Evolutionary conservation across 2,797 vertebrate genomes (phyloP).

Genomic region (Cichlasoma orientale): DNA sequence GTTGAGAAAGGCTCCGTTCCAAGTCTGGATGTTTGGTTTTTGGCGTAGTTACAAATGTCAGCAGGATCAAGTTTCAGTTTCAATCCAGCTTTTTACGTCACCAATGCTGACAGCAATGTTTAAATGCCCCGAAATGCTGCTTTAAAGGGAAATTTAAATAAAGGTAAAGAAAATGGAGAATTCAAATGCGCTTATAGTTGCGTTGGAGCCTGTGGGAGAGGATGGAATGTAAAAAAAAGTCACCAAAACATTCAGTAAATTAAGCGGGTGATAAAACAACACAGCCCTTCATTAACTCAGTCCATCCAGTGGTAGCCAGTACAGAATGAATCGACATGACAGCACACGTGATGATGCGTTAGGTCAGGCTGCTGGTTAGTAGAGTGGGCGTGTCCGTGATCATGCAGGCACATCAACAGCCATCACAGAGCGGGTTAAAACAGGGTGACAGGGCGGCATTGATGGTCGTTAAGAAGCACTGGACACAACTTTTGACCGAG

Average conservation of each 20-base stretch:
- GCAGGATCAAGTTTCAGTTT: rapidly evolving
- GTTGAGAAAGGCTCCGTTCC: background rate
- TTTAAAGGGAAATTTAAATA: too few species aligned
- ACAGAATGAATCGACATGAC: background rate
- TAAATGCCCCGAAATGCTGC: too few species aligned
- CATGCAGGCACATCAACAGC: constrained; percentile 63
- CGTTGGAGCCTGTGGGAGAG: background rate
- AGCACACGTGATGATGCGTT: constrained; percentile 16
- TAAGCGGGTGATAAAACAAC: background rate
- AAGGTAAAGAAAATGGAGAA: background rate
- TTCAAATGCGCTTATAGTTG: background rate
- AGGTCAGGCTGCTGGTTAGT: constrained; percentile 53
- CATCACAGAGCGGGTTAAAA: constrained; percentile 29
- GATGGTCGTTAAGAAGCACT: constrained; percentile 19
- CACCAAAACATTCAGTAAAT: background rate
- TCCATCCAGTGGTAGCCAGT: background rate
- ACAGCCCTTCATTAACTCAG: background rate
- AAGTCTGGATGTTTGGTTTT: background rate
- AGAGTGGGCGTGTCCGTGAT: constrained; percentile 31
- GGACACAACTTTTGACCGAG: constrained; percentile 36
- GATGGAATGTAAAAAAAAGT: background rate
- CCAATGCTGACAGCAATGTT: too few species aligned
- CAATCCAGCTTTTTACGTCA: too few species aligned
- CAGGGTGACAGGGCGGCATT: constrained; percentile 28
- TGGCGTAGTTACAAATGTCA: background rate